These are phyloP conservation scores for Sprattus sprattus DNA, from an alignment of 2,113 vertebrate species.

Conservation along the genomic window DNA sequence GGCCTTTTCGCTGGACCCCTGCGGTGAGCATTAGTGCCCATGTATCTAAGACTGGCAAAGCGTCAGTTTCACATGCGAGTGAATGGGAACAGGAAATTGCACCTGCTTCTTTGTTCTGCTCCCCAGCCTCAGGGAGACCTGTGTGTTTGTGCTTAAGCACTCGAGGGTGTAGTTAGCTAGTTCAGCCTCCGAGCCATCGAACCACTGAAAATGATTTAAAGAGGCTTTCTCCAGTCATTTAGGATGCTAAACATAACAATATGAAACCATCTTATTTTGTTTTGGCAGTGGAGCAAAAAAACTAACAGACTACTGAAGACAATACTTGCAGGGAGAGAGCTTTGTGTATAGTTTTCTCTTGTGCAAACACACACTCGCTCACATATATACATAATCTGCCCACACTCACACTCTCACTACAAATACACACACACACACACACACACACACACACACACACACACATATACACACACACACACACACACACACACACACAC, in stretches of 20 bases:
- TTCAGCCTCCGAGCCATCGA: slow-evolving; percentile 76
- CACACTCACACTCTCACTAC: neutral
- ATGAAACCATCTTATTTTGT: slow-evolving; percentile 50
- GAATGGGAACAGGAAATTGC: slow-evolving; percentile 84
- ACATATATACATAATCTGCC: slow-evolving; percentile 18
- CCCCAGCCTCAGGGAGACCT: slow-evolving; percentile 77
- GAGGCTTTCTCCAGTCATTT: slow-evolving; percentile 73
- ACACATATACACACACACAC: too few species aligned
- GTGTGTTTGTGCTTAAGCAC: slow-evolving; percentile 85
- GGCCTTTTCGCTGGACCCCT: slow-evolving; percentile 28
- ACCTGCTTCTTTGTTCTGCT: slow-evolving; percentile 87
- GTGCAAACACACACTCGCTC: neutral
- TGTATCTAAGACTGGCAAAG: slow-evolving; percentile 52
- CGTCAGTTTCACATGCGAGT: slow-evolving; percentile 59
- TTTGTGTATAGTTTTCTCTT: slow-evolving; percentile 18
- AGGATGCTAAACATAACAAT: slow-evolving; percentile 67
- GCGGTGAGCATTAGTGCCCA: slow-evolving; percentile 49
- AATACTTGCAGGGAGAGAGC: slow-evolving; percentile 38
- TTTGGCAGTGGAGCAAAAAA: slow-evolving; percentile 35
- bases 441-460: slow-evolving; percentile 8
- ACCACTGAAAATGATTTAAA: slow-evolving; percentile 77
- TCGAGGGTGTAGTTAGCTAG: slow-evolving; percentile 82
- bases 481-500: neutral
- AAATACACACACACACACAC: slow-evolving; percentile 17
- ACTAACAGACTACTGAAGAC: slow-evolving; percentile 19